These are phyloP conservation scores for Ennomos quercinarius DNA, from an alignment of 2,888 invertebrate species.

Conservation along the genomic window DNA sequence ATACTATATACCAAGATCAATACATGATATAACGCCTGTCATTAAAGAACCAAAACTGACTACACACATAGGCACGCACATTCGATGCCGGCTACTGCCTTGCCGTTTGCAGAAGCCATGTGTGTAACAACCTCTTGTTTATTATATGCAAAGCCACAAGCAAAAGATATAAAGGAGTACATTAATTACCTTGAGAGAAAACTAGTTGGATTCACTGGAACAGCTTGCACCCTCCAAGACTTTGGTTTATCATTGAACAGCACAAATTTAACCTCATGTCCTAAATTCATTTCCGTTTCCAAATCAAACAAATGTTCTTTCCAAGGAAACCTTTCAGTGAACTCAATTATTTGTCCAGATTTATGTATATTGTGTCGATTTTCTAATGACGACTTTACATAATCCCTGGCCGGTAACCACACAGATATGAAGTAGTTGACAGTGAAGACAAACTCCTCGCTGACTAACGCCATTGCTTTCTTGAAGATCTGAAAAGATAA, in stretches of 20 bases:
- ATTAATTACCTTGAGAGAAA: constrained; percentile 87
- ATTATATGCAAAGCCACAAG: too few relatives aligned
- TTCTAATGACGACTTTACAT: constrained; percentile 90
- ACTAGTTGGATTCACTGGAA: constrained; percentile 90
- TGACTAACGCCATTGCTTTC: constrained; percentile 91
- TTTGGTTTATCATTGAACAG: constrained; percentile 88
- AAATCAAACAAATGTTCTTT: constrained; percentile 94
- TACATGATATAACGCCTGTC: too few relatives aligned
- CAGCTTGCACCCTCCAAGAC: constrained; percentile 94
- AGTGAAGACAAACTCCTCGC: constrained; percentile 91
- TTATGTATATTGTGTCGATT: constrained; percentile 82
- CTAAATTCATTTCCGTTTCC: constrained; percentile 89
- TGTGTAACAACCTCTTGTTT: too few relatives aligned
- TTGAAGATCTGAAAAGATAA: constrained; percentile 82
- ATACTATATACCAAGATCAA: too few relatives aligned
- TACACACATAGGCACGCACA: too few relatives aligned
- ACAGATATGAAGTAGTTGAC: constrained; percentile 87
- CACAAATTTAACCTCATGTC: constrained; percentile 88
- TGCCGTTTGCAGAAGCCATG: too few relatives aligned
- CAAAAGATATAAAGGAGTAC: not conserved
- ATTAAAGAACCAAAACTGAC: too few relatives aligned
- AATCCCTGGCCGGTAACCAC: constrained; percentile 95
- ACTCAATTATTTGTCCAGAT: constrained; percentile 93
- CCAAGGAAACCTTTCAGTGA: constrained; percentile 93
- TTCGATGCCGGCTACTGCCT: too few relatives aligned